Evolutionary conservation across 2,797 vertebrate genomes (phyloP), one percentile per base, ranked within the genome.

Genomic region (Staurois parvus): DNA sequence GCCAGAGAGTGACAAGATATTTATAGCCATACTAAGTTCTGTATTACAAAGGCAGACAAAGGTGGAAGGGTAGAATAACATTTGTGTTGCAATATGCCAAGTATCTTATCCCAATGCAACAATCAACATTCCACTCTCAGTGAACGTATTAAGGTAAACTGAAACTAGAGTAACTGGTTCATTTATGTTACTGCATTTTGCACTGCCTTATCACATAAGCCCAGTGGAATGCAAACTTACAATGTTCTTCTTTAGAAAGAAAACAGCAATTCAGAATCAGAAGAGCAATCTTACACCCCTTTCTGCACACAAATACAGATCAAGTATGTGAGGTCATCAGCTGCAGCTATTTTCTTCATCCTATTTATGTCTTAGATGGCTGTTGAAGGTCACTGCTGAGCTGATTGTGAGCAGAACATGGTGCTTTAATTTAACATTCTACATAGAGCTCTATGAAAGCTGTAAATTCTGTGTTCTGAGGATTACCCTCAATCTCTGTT

Each of bases 331-430:
- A 77, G 30, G 17, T 78, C 68, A 82, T 77, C 45, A 77, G 79
- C 84, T 29, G 66, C 28, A 24, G 85, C 56, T 82, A 72, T 72
- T 77, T 42, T 72, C 45, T 78, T 78, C 75, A 70, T 82, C 74
- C 80, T 67, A 73, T 86, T 83, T 82, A 66, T 83, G 56, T 73
- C 24, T 62, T 69, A 81, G 75, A 70, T 26, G 74, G 26, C 67
- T 37, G 11, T 26, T 83, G 79, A 88, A 85, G 75, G 80, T 56
- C 72, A 85, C 21, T 62, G 72, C 72, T 76, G 79, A 81, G 78
- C 79, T 76, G 78, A 79, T 72, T 85, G 76, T n/a, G 19, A 45
- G 45, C 26, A 40, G 82, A 68, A 29, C 62, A 69, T 21, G 32
- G 32, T 21, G 24, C 56, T 83, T 82, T 87, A n/a, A 84, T 79